Conservation (phyloP, 2,888 invertebrate species). For the Pristionchus arcanus region DNA sequence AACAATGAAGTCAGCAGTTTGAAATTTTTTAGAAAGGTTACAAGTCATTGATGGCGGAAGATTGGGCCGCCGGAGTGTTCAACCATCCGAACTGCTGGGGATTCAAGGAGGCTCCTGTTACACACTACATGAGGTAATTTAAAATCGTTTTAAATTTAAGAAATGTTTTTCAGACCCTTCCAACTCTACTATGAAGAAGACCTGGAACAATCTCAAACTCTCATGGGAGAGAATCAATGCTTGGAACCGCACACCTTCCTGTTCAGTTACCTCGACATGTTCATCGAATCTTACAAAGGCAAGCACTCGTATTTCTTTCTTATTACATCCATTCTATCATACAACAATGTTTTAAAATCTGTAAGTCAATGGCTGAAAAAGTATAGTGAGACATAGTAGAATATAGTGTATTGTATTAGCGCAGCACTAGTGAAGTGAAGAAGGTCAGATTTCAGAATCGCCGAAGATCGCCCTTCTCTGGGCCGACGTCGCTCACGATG, state of each 20-base stretch:
- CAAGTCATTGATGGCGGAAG: slow-evolving; percentile 54
- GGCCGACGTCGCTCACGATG: slow-evolving; percentile 67
- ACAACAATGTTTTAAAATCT: too few relatives aligned
- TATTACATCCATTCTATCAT: too few relatives aligned
- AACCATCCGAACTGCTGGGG: slow-evolving; percentile 55
- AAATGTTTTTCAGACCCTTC: slow-evolving; percentile 43
- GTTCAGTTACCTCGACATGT: slow-evolving; percentile 29
- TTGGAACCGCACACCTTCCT: slow-evolving; percentile 33
- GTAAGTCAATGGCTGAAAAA: too few relatives aligned
- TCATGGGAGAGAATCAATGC: slow-evolving; percentile 50
- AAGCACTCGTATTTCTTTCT: not conserved
- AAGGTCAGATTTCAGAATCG: slow-evolving; percentile 27
- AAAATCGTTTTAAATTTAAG: not conserved
- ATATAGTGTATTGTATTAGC: too few relatives aligned
- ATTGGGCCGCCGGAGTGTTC: slow-evolving; percentile 54
- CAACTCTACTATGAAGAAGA: slow-evolving; percentile 48
- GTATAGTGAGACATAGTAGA: too few relatives aligned
- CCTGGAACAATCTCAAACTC: not conserved
- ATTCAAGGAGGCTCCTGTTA: slow-evolving; percentile 36
- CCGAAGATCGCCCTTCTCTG: slow-evolving; percentile 68
- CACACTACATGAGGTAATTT: slow-evolving; percentile 54
- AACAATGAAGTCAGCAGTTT: too few relatives aligned
- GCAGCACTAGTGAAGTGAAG: too few relatives aligned
- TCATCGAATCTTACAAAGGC: slow-evolving; percentile 55
- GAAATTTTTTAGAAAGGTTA: slow-evolving; percentile 53